Evolutionary conservation across 1,140 invertebrate genomes (phyloP).

Genomic region (Camponotus vicinus): DNA sequence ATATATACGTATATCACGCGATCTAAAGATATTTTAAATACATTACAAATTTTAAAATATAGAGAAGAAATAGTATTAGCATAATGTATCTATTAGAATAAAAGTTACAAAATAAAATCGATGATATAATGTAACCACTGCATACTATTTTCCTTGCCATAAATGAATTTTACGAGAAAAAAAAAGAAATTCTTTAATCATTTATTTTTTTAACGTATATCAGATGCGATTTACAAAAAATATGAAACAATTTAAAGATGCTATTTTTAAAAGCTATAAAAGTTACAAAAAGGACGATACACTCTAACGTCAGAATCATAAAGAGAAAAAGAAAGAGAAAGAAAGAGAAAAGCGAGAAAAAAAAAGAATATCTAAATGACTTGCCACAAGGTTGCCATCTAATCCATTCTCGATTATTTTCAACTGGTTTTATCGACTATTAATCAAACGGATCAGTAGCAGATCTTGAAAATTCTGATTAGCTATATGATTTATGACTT

Average conservation of each 20-base stretch:
- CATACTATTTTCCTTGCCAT: constrained; percentile 1
- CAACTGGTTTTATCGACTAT: constrained; percentile 72
- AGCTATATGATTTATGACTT: constrained; percentile 73
- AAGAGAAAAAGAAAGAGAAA: constrained; percentile 17
- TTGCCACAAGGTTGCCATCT: constrained; percentile 65
- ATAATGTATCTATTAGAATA: constrained; percentile 67
- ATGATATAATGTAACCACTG: constrained; percentile 25
- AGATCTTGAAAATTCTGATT: constrained; percentile 78
- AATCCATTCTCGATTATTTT: constrained; percentile 65
- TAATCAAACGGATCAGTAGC: constrained; percentile 71
- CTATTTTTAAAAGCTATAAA: constrained; percentile 76
- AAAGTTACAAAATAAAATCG: constrained; percentile 67
- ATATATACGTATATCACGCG: constrained; percentile 58
- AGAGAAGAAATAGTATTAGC: constrained; percentile 44
- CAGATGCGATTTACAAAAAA: constrained; percentile 64
- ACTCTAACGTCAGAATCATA: constrained; percentile 22
- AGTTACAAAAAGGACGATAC: constrained; percentile 56
- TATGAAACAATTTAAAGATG: constrained; percentile 63
- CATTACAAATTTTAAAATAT: constrained; percentile 62
- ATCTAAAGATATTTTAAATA: constrained; percentile 77
- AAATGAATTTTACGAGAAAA: not conserved
- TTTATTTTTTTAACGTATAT: constrained; percentile 22
- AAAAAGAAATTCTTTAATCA: constrained; percentile 2
- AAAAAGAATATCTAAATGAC: constrained; percentile 59
- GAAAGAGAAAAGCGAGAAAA: constrained; percentile 12